Percentiles rank a stretch among this genome's conserved stretches.
Conservation (phyloP, 1,140 invertebrate genomes). For the Microplitis mediator region DNA sequence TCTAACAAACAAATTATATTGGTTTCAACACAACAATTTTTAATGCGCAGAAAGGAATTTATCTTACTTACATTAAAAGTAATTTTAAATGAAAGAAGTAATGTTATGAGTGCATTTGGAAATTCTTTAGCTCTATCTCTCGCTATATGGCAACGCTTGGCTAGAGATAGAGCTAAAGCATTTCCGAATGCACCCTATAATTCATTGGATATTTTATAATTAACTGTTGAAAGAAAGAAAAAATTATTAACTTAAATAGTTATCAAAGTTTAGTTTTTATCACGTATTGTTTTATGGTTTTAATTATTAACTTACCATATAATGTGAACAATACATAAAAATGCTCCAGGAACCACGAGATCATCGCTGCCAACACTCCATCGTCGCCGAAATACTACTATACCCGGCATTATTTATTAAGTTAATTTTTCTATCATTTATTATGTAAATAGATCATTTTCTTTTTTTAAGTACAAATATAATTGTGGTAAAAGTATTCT, state of each 20-base stretch:
- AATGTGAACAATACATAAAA: constrained; percentile 77
- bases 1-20: too few relatives aligned
- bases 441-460: neutral
- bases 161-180: too few relatives aligned
- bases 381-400: constrained; percentile 82
- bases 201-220: too few relatives aligned
- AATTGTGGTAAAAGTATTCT: neutral
- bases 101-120: too few relatives aligned
- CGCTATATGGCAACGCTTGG: too few relatives aligned
- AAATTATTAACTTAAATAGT: neutral
- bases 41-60: too few relatives aligned
- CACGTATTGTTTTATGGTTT: neutral
- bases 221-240: too few relatives aligned
- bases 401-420: constrained; percentile 74
- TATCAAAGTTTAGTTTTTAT: neutral
- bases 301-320: constrained; percentile 71
- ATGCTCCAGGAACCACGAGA: constrained; percentile 81
- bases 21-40: too few relatives aligned
- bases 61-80: too few relatives aligned
- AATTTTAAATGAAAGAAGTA: too few relatives aligned
- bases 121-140: too few relatives aligned
- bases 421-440: constrained; percentile 7
- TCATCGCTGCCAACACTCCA: constrained; percentile 91
- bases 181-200: too few relatives aligned
- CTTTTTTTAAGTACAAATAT: neutral